These are phyloP conservation scores for Dascillus cervinus DNA, from an alignment of 2,888 invertebrate species.

Conservation along the genomic window DNA sequence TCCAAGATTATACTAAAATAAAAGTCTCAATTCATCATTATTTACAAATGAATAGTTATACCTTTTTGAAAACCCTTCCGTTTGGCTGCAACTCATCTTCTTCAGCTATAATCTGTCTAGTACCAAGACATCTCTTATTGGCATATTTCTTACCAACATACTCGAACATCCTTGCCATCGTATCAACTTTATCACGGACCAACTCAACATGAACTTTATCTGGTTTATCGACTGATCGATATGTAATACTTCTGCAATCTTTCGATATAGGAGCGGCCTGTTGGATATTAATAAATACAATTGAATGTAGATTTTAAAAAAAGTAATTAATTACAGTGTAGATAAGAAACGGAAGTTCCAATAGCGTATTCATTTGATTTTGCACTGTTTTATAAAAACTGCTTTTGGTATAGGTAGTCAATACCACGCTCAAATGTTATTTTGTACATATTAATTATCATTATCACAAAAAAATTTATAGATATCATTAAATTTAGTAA, in stretches of 20 bases:
- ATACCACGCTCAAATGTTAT: too few species aligned
- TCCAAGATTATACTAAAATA: conserved; percentile 77
- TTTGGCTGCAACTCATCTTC: conserved; percentile 92
- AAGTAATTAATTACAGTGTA: too few species aligned
- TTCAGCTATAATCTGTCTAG: conserved; percentile 82
- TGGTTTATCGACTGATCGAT: conserved; percentile 63
- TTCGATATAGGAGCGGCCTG: conserved; percentile 65
- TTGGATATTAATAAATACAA: conserved; percentile 17
- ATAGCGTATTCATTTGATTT: too few species aligned
- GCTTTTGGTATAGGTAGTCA: too few species aligned
- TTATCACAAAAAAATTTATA: too few species aligned
- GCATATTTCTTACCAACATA: conserved; percentile 69
- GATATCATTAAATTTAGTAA: too few species aligned
- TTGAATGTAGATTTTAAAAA: too few species aligned
- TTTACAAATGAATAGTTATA: conserved; percentile 32
- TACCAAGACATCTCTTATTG: conserved; percentile 75
- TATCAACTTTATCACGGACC: conserved; percentile 68
- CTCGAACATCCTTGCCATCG: conserved; percentile 76
- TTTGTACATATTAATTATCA: too few species aligned
- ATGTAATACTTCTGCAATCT: conserved; percentile 61
- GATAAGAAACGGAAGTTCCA: too few species aligned
- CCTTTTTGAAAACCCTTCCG: conserved; percentile 93
- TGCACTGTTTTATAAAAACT: too few species aligned
- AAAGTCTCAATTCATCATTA: too few species aligned
- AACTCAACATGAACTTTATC: conserved; percentile 64